Evolutionary conservation across 2,797 vertebrate species (phyloP).

Genomic region (Gallinago solitaria): DNA sequence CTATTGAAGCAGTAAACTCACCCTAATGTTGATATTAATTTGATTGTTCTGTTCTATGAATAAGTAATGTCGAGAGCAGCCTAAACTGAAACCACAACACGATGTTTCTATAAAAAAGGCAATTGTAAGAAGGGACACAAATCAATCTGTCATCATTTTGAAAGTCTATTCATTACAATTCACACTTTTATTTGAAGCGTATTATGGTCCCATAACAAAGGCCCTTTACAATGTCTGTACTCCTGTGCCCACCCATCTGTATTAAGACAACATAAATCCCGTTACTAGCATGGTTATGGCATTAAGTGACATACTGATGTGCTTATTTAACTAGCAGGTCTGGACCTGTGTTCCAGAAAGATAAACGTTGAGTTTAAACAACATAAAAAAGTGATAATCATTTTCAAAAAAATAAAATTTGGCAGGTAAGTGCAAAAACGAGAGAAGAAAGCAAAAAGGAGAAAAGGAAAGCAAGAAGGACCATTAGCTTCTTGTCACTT

Average conservation of each 20-base stretch:
- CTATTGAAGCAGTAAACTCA: not conserved
- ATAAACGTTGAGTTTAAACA: not conserved
- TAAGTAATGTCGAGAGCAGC: not conserved
- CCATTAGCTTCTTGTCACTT: not conserved
- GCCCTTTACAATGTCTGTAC: not conserved
- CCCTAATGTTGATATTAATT: not conserved
- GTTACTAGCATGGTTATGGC: rapidly evolving
- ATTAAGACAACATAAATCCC: not conserved
- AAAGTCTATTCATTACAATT: not conserved
- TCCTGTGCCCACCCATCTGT: not conserved
- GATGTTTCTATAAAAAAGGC: not conserved
- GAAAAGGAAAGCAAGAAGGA: not conserved
- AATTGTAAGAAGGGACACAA: not conserved
- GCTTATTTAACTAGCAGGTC: not conserved
- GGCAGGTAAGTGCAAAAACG: not conserved
- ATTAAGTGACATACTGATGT: not conserved
- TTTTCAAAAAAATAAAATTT: not conserved
- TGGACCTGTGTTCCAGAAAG: not conserved
- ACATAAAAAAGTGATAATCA: not conserved
- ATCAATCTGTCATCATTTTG: not conserved
- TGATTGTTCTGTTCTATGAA: not conserved
- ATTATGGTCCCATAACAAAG: not conserved
- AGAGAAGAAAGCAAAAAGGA: not conserved
- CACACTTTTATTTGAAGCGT: rapidly evolving
- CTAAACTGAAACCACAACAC: not conserved